A percentile compares a stretch with the other conserved stretches of the same genome.
Conservation (phyloP, 2,888 invertebrate species). For the Gerris lacustris region DNA sequence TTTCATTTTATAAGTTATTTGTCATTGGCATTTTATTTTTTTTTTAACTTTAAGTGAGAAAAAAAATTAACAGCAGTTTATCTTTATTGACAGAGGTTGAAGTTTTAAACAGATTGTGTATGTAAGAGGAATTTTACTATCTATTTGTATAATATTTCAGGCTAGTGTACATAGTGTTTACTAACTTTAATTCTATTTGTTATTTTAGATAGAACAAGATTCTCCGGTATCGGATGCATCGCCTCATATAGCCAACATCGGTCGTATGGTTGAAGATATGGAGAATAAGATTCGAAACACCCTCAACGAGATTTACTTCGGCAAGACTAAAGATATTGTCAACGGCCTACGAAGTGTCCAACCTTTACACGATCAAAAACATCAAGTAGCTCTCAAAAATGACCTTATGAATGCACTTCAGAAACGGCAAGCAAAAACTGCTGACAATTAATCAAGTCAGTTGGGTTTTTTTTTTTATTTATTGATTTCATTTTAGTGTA, state of each 20-base stretch:
- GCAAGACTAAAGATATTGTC: slow-evolving; percentile 96
- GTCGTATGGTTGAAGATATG: slow-evolving; percentile 98
- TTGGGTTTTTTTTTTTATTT: not conserved
- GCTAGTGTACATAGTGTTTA: no score
- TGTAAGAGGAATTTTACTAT: no score
- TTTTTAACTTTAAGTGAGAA: no score
- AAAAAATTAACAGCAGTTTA: no score
- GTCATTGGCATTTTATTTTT: no score
- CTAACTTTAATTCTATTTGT: slow-evolving; percentile 8
- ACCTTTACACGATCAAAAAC: slow-evolving; percentile 69
- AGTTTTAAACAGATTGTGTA: no score
- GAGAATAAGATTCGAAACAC: slow-evolving; percentile 98
- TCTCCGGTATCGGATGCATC: slow-evolving; percentile 79
- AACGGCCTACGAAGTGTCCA: slow-evolving; percentile 78
- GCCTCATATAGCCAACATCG: slow-evolving; percentile 97
- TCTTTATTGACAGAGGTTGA: no score
- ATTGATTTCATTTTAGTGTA: slow-evolving; percentile 8
- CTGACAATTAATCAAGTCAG: slow-evolving; percentile 15
- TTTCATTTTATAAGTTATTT: no score
- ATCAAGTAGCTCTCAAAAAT: slow-evolving; percentile 71
- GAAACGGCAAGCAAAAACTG: slow-evolving; percentile 59
- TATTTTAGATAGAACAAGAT: slow-evolving; percentile 74
- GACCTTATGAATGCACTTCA: slow-evolving; percentile 73
- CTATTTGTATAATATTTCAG: no score
- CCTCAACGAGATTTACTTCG: slow-evolving; percentile 96